phyloP scores from a whole-genome alignment of 1,140 invertebrate genomes.

The Zaprionus kolodkinae region DNA sequence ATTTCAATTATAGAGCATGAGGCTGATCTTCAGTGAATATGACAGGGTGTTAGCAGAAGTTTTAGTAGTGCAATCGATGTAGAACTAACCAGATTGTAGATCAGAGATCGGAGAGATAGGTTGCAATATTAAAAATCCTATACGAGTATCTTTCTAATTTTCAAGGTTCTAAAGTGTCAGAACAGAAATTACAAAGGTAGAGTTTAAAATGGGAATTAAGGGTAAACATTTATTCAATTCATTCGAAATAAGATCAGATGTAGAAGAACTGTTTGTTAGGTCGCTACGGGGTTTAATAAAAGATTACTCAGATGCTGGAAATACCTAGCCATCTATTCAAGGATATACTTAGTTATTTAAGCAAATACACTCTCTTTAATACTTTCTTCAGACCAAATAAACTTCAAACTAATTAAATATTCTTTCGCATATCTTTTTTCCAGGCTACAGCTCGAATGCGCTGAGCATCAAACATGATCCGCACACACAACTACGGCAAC shows the following conservation, averaged over 20 bases:
- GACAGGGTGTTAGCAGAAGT: neutral
- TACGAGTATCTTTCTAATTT: too few relatives aligned
- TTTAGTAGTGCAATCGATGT: neutral
- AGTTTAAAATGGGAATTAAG: too few relatives aligned
- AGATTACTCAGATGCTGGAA: too few relatives aligned
- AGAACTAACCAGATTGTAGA: neutral
- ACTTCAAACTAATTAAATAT: slow-evolving; percentile 7
- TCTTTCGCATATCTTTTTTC: neutral
- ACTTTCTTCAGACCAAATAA: neutral
- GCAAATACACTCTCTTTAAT: neutral
- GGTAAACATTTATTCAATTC: too few relatives aligned
- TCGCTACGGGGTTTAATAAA: too few relatives aligned
- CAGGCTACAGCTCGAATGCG: slow-evolving; percentile 91
- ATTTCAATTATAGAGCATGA: neutral
- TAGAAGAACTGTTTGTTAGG: too few relatives aligned
- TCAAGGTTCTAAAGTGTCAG: too few relatives aligned
- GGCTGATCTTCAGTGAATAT: neutral
- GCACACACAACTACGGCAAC: slow-evolving; percentile 93
- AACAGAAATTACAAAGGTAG: too few relatives aligned
- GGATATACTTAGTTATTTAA: neutral
- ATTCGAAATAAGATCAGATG: too few relatives aligned
- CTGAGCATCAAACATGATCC: slow-evolving; percentile 91
- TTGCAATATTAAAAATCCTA: too few relatives aligned
- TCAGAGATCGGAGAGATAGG: too few relatives aligned
- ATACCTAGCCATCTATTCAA: too few relatives aligned